Percentiles rank a stretch among this genome's conserved stretches.
Conservation (phyloP, 2,888 invertebrate species). For the Holacanthella duospinosa region DNA sequence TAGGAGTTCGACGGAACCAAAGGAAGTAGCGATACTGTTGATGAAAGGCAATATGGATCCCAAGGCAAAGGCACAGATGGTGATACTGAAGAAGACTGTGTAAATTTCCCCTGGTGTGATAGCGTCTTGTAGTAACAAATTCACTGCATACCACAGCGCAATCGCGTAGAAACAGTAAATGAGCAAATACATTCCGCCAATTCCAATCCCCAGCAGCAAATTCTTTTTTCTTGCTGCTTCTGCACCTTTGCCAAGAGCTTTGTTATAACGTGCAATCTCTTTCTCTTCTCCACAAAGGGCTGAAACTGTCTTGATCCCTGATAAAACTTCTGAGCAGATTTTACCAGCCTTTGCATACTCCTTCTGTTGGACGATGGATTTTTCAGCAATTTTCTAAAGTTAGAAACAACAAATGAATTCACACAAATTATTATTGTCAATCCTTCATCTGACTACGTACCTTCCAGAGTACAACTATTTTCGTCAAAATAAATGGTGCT, state of each 20-base stretch:
- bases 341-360: slow-evolving; percentile 61
- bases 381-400: slow-evolving; percentile 31
- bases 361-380: slow-evolving; percentile 35
- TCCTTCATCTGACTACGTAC: slow-evolving; percentile 22
- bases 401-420: no score
- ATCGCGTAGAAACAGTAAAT: not conserved
- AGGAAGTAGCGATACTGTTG: slow-evolving; percentile 65
- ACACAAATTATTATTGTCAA: not conserved
- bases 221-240: no score
- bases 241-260: not conserved
- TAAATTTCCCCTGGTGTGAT: no score
- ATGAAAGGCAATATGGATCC: no score
- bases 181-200: no score
- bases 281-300: slow-evolving; percentile 64
- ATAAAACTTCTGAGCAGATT: slow-evolving; percentile 64
- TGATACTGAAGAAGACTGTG: no score
- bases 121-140: no score
- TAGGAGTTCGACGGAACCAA: slow-evolving; percentile 59
- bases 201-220: not conserved
- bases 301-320: slow-evolving; percentile 62
- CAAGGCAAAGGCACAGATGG: no score
- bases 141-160: no score
- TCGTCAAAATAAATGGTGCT: slow-evolving; percentile 43
- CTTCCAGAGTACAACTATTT: slow-evolving; percentile 41
- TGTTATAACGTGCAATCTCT: slow-evolving; percentile 48